Evolutionary conservation across 1,140 invertebrate genomes (phyloP).

Genomic region (Adelges cooleyi): DNA sequence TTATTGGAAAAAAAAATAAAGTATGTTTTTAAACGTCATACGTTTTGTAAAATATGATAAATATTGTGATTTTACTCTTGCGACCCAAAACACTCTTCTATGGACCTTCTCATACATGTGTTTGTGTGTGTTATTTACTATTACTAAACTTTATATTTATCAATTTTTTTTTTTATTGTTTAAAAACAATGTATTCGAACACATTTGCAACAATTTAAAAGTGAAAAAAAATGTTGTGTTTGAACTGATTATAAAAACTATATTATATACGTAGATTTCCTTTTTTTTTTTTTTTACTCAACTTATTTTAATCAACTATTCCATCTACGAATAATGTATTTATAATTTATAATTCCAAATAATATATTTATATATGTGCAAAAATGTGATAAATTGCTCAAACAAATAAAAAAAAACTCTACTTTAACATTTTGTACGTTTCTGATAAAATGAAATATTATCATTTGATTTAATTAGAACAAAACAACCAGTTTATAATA

Average conservation of each 20-base stretch:
- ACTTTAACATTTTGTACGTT: no score
- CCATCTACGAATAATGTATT: neutral
- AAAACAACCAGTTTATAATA: conserved; percentile 1
- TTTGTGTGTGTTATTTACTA: no score
- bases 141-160: neutral
- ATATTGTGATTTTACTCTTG: neutral
- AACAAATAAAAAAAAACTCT: neutral
- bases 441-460: no score
- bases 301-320: conserved; percentile 9
- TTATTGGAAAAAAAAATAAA: neutral
- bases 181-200: neutral
- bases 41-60: neutral
- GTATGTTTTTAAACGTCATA: neutral
- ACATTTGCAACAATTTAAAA: neutral
- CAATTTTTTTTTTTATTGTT: neutral
- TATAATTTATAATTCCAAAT: conserved; percentile 19
- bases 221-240: conserved; percentile 11
- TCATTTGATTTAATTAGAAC: neutral
- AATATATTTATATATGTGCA: conserved; percentile 1
- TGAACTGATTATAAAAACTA: conserved; percentile 22
- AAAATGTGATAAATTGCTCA: conserved; percentile 28
- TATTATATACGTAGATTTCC: neutral
- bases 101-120: neutral
- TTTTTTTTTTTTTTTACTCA: neutral
- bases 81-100: neutral